These are phyloP conservation scores for Caenorhabditis brenneri DNA, from an alignment of 1,140 invertebrate genomes.

Conservation along the genomic window DNA sequence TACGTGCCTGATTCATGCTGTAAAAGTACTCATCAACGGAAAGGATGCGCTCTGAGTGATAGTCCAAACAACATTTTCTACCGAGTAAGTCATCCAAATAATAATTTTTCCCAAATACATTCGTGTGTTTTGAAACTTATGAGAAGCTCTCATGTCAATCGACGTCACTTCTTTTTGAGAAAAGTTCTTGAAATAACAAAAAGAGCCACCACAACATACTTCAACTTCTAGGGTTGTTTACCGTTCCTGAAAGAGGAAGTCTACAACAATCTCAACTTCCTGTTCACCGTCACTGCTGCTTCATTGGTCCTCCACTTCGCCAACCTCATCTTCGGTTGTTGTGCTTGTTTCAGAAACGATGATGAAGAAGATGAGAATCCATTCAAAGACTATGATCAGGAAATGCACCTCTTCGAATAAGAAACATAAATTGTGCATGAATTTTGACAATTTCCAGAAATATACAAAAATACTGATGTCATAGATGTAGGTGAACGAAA, in stretches of 20 bases:
- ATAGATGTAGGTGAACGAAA: too few species aligned
- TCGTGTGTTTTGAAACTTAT: too few species aligned
- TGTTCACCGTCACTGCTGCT: slow-evolving; percentile 14
- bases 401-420: slow-evolving; percentile 31
- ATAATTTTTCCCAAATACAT: too few species aligned
- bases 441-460: too few species aligned
- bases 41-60: slow-evolving; percentile 19
- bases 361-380: background rate
- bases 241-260: slow-evolving; percentile 37
- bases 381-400: slow-evolving; percentile 29
- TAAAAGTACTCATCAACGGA: slow-evolving; percentile 5
- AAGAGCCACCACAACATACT: background rate
- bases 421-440: too few species aligned
- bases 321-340: slow-evolving; percentile 7
- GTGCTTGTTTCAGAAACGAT: background rate
- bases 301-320: slow-evolving; percentile 15
- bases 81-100: background rate
- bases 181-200: background rate
- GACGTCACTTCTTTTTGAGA: background rate
- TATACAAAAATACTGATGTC: too few species aligned
- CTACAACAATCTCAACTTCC: slow-evolving; percentile 37
- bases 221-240: background rate
- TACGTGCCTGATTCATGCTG: slow-evolving; percentile 9
- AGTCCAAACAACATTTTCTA: slow-evolving; percentile 38
- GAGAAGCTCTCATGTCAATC: background rate